A percentile compares a stretch with the other conserved stretches of the same genome.
Conservation (phyloP, 2,888 invertebrate species). For the Trypoxylon attenuatum region DNA sequence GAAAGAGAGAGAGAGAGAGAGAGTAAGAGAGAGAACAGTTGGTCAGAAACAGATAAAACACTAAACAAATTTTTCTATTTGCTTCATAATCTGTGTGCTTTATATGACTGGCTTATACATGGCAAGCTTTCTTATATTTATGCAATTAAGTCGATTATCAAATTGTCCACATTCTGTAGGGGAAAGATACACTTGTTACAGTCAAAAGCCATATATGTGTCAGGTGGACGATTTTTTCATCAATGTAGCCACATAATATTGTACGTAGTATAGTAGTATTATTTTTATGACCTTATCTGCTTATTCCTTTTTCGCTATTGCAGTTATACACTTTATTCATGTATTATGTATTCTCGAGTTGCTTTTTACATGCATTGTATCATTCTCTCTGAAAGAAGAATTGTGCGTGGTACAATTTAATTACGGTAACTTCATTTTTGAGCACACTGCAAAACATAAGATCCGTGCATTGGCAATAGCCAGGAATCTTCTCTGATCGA, state of each 20-base stretch:
- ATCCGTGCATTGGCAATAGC: background rate
- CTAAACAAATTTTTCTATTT: background rate
- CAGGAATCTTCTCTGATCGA: background rate
- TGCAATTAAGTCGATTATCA: background rate
- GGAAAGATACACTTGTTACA: background rate
- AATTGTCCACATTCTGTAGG: background rate
- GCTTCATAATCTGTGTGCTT: background rate
- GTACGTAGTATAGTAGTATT: background rate
- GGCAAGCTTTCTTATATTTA: background rate
- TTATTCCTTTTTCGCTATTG: background rate
- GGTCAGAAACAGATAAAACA: background rate
- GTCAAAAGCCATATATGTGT: background rate
- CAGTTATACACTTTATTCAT: slow-evolving; percentile 5
- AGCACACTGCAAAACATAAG: background rate
- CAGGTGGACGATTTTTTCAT: background rate
- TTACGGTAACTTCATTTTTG: background rate
- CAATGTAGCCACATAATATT: background rate
- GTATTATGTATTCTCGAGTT: slow-evolving; percentile 11
- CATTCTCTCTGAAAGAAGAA: slow-evolving; percentile 3
- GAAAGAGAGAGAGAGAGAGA: too few relatives aligned
- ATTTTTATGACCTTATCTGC: background rate
- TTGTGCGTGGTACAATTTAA: background rate
- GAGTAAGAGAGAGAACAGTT: too few relatives aligned
- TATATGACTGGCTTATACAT: background rate
- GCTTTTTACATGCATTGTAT: slow-evolving; percentile 7